Evolutionary conservation across 2,113 vertebrate genomes (phyloP).

Genomic region (Panthera uncia): DNA sequence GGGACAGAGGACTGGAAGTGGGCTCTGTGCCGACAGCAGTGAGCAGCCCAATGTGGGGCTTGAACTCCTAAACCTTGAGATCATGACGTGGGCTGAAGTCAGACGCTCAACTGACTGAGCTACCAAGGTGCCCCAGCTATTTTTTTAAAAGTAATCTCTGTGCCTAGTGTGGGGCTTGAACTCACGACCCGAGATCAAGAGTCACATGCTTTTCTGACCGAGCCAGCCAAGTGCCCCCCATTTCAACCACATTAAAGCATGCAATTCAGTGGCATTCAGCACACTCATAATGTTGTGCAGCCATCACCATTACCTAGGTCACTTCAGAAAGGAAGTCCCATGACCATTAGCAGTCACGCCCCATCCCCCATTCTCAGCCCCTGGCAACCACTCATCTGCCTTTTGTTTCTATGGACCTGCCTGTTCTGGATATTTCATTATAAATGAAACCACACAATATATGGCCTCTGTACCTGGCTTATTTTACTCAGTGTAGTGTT

Average conservation of each 20-base stretch:
- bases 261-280: not conserved
- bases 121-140: too few relatives aligned
- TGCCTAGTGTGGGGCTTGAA: not conserved
- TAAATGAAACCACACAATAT: not conserved
- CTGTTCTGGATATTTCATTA: not conserved
- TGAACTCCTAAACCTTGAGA: too few relatives aligned
- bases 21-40: too few relatives aligned
- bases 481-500: not conserved
- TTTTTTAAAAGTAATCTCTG: not conserved
- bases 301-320: not conserved
- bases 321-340: not conserved
- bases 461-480: not conserved
- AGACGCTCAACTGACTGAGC: too few relatives aligned
- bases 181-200: not conserved
- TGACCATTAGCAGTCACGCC: too few relatives aligned
- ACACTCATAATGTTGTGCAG: too few relatives aligned
- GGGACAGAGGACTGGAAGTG: too few relatives aligned
- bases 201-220: not conserved
- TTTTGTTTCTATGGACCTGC: not conserved
- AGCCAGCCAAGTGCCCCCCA: not conserved
- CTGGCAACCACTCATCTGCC: not conserved
- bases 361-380: not conserved
- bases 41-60: too few relatives aligned
- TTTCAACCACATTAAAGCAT: not conserved
- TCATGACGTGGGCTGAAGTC: too few relatives aligned